A percentile compares a stretch with the other conserved stretches of the same genome.
These are phyloP conservation scores for Metacarcinus magister DNA, from an alignment of 2,888 invertebrate species.

Conservation along the genomic window DNA sequence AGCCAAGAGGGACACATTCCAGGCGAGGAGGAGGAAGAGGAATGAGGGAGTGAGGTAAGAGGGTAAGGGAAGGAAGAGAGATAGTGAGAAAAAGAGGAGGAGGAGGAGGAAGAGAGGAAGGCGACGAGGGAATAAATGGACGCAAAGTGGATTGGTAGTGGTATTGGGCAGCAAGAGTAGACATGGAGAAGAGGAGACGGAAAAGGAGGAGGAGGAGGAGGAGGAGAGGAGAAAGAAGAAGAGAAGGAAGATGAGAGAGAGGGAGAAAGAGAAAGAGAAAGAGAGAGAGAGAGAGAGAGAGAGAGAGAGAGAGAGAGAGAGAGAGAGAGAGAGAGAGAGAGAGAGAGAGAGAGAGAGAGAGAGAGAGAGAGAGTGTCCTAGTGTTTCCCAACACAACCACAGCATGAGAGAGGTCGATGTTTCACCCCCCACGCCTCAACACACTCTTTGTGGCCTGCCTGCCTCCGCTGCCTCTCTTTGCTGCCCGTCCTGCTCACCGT, in stretches of 20 bases:
- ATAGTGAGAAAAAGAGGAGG: not conserved
- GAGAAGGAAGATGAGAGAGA: not conserved
- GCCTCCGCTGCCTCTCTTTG: not conserved
- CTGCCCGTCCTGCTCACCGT: not conserved
- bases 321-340: constrained; percentile 26
- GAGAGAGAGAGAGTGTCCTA: not conserved
- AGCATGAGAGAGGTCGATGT: not conserved
- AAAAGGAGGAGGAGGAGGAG: not conserved
- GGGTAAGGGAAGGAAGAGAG: not conserved
- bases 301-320: constrained; percentile 26
- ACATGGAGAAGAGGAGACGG: not conserved
- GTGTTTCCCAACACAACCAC: not conserved
- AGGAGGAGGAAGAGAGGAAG: not conserved
- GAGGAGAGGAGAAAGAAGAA: not conserved
- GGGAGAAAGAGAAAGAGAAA: not conserved
- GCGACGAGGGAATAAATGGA: not conserved
- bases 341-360: constrained; percentile 26
- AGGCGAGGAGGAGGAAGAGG: not conserved
- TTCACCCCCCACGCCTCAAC: not conserved
- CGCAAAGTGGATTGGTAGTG: too few species aligned
- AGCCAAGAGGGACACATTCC: not conserved
- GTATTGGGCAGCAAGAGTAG: not conserved
- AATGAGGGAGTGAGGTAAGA: not conserved
- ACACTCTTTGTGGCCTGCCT: not conserved
- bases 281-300: constrained; percentile 26